Evolutionary conservation across 2,797 vertebrate genomes (phyloP), one percentile per base, ranked within the genome.

Genomic region (Gymnoscopelus braueri): DNA sequence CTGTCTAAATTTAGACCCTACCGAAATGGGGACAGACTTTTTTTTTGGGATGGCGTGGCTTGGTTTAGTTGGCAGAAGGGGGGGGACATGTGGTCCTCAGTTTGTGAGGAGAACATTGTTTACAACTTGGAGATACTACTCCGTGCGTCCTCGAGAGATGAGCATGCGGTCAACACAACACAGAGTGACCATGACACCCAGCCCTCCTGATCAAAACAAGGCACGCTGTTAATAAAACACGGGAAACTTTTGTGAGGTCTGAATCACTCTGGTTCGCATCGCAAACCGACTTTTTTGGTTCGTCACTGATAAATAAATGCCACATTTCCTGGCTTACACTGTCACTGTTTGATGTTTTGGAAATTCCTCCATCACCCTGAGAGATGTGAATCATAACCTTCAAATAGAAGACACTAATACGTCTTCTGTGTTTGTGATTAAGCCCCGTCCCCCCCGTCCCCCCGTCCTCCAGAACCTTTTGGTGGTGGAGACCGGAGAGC

Each of bases 361-460:
- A 61, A 48, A 80, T 75, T 71, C 55, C 61, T 69, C 63, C 67
- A 23, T 3, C 56, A 53, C 44, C 48, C 50, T 23, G 23, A 59
- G 15, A 62, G 53, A 74, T 63, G 35, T 65, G 49, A 78, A 71
- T 75, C 62, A 57, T 2, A 1, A 54, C 11, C 10, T 14, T 67
- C 62, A 60, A 69, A 75, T 66, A 71, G 15, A 69, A 71, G 59
- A 51, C 23, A 71, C 71, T 57, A 72, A 82, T 63, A 53, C 69
- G 29, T 72, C 44, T 49, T 72, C 62, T 59, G 60, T 57, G 69
- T 59, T 56, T 74, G 62, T 71, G 62, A 72, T 69, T 60, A 39
- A 39, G 35, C 35, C 32, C 5, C 32, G n/a, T n/a, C 19, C 19
- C 19, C 19, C 19, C 19, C 19, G 19, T 1, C 19, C 19, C 19